A percentile compares a stretch with the other conserved stretches of the same genome.
phyloP scores from a whole-genome alignment of 2,888 invertebrate genomes.

The Aphodius granarius region DNA sequence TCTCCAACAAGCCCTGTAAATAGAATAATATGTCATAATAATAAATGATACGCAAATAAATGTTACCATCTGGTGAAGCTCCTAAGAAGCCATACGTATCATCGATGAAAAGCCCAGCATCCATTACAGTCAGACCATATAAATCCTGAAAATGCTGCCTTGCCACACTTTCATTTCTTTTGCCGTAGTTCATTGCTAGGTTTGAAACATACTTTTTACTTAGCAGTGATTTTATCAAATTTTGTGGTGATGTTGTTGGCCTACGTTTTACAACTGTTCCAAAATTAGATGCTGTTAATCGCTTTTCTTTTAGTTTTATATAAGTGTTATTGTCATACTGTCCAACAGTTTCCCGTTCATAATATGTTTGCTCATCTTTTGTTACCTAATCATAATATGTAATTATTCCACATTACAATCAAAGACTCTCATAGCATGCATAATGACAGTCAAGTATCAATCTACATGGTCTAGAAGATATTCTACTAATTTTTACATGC shows the following conservation, averaged over 20 bases:
- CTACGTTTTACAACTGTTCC: conserved; percentile 2
- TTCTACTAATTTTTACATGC: too few species aligned
- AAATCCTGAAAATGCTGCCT: background rate
- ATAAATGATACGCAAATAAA: background rate
- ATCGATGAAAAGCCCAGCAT: conserved; percentile 11
- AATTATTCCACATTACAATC: too few species aligned
- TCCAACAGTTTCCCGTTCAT: background rate
- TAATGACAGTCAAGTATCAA: too few species aligned
- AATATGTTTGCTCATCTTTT: background rate
- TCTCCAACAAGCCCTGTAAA: conserved; percentile 15
- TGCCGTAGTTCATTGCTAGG: conserved; percentile 12
- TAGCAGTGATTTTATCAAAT: too few species aligned
- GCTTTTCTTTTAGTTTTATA: background rate
- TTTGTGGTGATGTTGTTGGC: background rate
- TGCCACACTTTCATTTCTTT: background rate
- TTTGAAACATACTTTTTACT: background rate
- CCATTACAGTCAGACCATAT: background rate
- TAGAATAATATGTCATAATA: background rate
- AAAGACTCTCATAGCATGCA: too few species aligned
- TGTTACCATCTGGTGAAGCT: background rate
- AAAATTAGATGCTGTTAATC: conserved; percentile 9
- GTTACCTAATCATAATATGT: background rate
- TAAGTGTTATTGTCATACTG: background rate
- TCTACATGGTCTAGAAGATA: too few species aligned
- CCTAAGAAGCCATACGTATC: conserved; percentile 7